Evolutionary conservation across 2,888 invertebrate species (phyloP).

Genomic region (Deilephila elpenor): DNA sequence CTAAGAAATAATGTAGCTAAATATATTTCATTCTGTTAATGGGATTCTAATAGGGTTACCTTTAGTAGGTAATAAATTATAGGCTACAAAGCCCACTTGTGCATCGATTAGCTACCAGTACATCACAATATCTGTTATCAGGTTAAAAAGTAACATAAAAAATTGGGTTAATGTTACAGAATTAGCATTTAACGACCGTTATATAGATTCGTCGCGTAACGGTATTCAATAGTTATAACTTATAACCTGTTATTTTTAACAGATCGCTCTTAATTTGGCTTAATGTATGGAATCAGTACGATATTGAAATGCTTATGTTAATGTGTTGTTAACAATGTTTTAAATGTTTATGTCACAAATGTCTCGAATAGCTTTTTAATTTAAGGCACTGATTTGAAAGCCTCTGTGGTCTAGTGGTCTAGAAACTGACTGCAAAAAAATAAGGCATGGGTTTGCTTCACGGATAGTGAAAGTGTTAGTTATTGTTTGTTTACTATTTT

Average conservation of each 20-base stretch:
- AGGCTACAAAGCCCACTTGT: not conserved
- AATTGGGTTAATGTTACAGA: conserved; percentile 15
- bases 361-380: too few relatives aligned
- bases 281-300: not conserved
- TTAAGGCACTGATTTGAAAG: too few relatives aligned
- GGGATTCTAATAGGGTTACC: too few relatives aligned
- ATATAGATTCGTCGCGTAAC: conserved; percentile 9
- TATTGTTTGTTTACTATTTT: too few relatives aligned
- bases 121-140: conserved; percentile 11
- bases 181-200: conserved; percentile 22
- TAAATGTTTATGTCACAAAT: too few relatives aligned
- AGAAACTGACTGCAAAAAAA: too few relatives aligned
- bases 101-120: not conserved
- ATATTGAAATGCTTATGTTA: not conserved
- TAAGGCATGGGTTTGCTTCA: too few relatives aligned
- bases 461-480: too few relatives aligned
- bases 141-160: not conserved
- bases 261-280: not conserved
- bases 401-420: too few relatives aligned
- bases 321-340: not conserved
- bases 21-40: too few relatives aligned
- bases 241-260: conserved; percentile 10
- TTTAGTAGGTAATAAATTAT: not conserved
- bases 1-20: too few relatives aligned
- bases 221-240: conserved; percentile 1